These are phyloP conservation scores for Hypotaenidia philippensis DNA, from an alignment of 2,797 vertebrate species.

Conservation along the genomic window DNA sequence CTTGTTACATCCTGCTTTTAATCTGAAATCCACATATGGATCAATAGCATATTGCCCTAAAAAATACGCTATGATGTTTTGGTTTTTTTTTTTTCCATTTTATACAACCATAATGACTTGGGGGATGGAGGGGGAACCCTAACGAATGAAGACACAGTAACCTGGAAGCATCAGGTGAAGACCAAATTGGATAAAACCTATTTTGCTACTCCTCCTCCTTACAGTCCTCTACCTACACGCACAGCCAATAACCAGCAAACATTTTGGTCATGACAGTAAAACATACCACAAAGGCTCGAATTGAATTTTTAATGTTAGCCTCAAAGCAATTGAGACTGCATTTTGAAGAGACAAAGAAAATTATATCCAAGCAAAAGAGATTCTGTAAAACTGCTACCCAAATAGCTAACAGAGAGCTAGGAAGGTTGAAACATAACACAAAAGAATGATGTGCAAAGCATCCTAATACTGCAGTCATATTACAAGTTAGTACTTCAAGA, in stretches of 20 bases:
- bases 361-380: not conserved
- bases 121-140: not conserved
- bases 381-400: not conserved
- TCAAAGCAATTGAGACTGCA: constrained; percentile 29
- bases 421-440: not conserved
- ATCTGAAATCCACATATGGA: not conserved
- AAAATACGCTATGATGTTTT: not conserved
- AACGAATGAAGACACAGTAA: not conserved
- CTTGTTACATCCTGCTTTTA: not conserved
- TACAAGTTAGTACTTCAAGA: not conserved
- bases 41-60: not conserved
- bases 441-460: not conserved
- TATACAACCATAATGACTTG: not conserved
- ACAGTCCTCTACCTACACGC: not conserved
- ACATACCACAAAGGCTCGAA: not conserved
- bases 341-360: not conserved
- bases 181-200: not conserved
- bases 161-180: not conserved
- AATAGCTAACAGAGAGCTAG: not conserved
- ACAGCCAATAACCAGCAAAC: not conserved
- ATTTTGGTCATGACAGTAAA: not conserved
- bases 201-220: not conserved
- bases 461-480: not conserved
- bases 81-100: not conserved
- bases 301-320: not conserved